phyloP scores from a whole-genome alignment of 30 jellyfish, hydroid and myxozoan genomes.

The Euphysa ruthae region DNA sequence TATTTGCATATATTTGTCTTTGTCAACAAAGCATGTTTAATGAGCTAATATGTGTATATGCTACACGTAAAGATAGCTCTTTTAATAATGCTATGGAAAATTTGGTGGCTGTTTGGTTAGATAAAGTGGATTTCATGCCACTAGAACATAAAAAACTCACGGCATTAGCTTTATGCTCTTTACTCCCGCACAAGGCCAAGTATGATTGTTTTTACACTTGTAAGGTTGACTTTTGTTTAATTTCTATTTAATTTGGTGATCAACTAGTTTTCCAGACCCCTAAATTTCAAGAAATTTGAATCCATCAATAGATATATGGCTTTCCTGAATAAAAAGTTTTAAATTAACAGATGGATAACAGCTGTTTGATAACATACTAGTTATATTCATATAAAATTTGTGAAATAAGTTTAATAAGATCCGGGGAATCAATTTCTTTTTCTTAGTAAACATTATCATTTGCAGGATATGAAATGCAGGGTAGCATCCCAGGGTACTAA shows the following conservation, averaged over 20 bases:
- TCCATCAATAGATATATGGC: too few relatives aligned
- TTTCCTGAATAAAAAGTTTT: too few relatives aligned
- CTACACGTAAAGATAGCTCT: neutral
- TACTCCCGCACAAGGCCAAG: constrained; percentile 18
- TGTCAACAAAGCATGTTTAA: neutral
- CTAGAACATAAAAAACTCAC: constrained; percentile 47
- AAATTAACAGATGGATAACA: too few relatives aligned
- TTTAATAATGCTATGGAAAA: constrained; percentile 43
- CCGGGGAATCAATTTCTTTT: too few relatives aligned
- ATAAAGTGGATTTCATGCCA: constrained; percentile 23
- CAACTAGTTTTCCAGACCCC: neutral
- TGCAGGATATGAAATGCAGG: too few relatives aligned
- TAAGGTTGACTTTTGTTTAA: neutral
- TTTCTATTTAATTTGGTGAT: neutral
- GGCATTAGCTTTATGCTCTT: constrained; percentile 16
- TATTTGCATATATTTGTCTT: constrained; percentile 1
- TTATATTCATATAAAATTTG: too few relatives aligned
- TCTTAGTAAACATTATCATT: too few relatives aligned
- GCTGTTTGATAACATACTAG: too few relatives aligned
- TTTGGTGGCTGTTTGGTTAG: constrained; percentile 65
- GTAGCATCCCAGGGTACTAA: too few relatives aligned
- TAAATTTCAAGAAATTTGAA: neutral
- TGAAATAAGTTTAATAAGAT: too few relatives aligned
- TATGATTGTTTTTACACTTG: neutral
- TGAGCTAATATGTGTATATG: neutral